Percentiles rank a stretch among this genome's conserved stretches.
These are phyloP conservation scores for Strix aluco DNA, from an alignment of 2,113 vertebrate species.

Conservation along the genomic window DNA sequence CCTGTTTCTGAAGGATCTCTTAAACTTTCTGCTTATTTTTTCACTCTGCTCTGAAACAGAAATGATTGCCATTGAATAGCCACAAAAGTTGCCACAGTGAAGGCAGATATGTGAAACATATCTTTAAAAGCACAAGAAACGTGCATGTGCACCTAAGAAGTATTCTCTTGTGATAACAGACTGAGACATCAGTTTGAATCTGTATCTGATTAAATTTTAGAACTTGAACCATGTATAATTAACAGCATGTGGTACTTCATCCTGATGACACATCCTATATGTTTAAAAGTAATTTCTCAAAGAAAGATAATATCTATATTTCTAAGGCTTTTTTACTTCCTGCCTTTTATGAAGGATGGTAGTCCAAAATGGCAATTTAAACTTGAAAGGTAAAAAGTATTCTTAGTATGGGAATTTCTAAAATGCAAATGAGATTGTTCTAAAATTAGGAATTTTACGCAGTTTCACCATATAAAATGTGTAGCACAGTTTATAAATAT, in stretches of 20 bases:
- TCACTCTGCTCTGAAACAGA: background rate
- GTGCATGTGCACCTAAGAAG: background rate
- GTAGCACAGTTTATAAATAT: background rate
- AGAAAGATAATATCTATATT: background rate
- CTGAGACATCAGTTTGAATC: background rate
- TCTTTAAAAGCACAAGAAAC: background rate
- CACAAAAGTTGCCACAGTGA: background rate
- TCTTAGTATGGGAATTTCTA: background rate
- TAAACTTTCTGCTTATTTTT: background rate
- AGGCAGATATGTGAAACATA: background rate
- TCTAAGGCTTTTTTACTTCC: background rate
- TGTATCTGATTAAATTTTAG: slow-evolving; percentile 28
- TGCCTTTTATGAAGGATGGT: background rate
- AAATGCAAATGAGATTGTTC: background rate
- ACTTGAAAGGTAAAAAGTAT: background rate
- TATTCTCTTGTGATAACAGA: background rate
- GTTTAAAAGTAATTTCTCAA: slow-evolving; percentile 30
- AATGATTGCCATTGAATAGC: background rate
- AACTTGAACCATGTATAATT: background rate
- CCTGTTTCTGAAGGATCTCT: background rate
- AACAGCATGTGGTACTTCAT: background rate
- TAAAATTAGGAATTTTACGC: background rate
- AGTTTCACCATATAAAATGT: background rate
- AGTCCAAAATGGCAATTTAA: background rate
- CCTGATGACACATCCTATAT: background rate